These are phyloP conservation scores for Kuschelorhynchus macadamiae DNA, from an alignment of 2,888 invertebrate species.

Conservation along the genomic window DNA sequence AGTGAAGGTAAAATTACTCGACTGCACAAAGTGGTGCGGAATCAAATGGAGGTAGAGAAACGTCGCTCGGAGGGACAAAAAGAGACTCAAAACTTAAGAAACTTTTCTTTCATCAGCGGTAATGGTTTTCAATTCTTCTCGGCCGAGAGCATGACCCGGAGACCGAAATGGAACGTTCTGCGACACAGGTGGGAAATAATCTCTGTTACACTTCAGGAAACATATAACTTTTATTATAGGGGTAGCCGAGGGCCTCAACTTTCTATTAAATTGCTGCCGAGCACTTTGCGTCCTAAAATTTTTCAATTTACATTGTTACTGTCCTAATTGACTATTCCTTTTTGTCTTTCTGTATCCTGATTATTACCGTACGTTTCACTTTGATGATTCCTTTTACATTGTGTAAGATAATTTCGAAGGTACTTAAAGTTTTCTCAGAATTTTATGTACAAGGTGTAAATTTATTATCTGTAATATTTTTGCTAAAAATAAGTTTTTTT, in stretches of 20 bases:
- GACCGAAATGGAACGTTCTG: constrained; percentile 46
- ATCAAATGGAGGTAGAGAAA: constrained; percentile 52
- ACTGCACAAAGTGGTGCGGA: constrained; percentile 40
- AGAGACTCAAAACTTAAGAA: constrained; percentile 67
- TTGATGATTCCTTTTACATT: too few relatives aligned
- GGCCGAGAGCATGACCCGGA: constrained; percentile 59
- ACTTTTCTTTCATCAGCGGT: constrained; percentile 70
- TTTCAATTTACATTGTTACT: too few relatives aligned
- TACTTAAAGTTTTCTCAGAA: too few relatives aligned
- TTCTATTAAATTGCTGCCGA: constrained; percentile 45
- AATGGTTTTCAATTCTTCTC: constrained; percentile 69
- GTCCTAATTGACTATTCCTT: too few relatives aligned
- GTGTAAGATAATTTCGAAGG: too few relatives aligned
- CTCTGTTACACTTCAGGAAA: constrained; percentile 54
- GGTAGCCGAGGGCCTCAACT: constrained; percentile 32
- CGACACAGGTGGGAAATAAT: constrained; percentile 55
- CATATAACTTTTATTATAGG: constrained; percentile 55
- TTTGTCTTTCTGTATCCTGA: too few relatives aligned
- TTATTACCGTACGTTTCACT: too few relatives aligned
- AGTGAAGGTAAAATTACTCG: constrained; percentile 44
- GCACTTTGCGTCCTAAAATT: constrained; percentile 43
- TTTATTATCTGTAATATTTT: too few relatives aligned
- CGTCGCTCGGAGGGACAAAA: constrained; percentile 62
- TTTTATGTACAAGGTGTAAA: too few relatives aligned
- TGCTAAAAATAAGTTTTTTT: too few relatives aligned